Evolutionary conservation across 1,140 invertebrate species (phyloP).

Genomic region (Atopsyche davidsoni): DNA sequence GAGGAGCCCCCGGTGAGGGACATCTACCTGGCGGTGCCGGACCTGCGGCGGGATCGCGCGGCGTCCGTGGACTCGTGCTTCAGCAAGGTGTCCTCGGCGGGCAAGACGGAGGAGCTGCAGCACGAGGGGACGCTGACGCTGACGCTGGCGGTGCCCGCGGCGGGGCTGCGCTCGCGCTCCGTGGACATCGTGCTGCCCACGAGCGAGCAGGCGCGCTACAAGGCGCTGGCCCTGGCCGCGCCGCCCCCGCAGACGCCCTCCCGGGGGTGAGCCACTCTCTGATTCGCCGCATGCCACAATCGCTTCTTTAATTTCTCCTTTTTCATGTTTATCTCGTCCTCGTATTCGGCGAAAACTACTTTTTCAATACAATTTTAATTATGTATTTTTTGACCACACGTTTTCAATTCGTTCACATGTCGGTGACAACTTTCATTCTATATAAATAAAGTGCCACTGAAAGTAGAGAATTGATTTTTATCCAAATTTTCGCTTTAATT

Average conservation of each 20-base stretch:
- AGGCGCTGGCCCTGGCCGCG: slow-evolving; percentile 60
- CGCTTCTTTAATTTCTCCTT: no score
- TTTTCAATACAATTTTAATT: no score
- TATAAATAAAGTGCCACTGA: no score
- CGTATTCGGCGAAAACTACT: no score
- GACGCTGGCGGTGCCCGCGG: slow-evolving; percentile 60
- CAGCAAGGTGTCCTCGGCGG: slow-evolving; percentile 60
- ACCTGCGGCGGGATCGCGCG: slow-evolving; percentile 71
- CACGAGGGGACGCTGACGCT: slow-evolving; percentile 50
- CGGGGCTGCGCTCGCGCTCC: slow-evolving; percentile 70
- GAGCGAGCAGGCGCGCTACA: slow-evolving; percentile 75
- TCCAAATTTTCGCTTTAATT: no score
- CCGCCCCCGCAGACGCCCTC: slow-evolving; percentile 34
- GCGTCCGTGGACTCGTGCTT: slow-evolving; percentile 80
- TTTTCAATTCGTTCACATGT: no score
- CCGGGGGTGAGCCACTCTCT: slow-evolving; percentile 36
- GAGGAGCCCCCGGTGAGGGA: slow-evolving; percentile 53
- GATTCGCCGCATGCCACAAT: slow-evolving; percentile 28
- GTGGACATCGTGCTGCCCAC: slow-evolving; percentile 88
- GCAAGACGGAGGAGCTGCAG: slow-evolving; percentile 60
- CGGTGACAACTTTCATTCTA: no score
- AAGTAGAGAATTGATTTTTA: no score
- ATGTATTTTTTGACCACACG: no score
- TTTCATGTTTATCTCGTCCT: no score
- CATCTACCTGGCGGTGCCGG: slow-evolving; percentile 75